Base-by-base conservation (phyloP, 1,140 invertebrate species). In the Macrobrachium nipponense region DNA sequence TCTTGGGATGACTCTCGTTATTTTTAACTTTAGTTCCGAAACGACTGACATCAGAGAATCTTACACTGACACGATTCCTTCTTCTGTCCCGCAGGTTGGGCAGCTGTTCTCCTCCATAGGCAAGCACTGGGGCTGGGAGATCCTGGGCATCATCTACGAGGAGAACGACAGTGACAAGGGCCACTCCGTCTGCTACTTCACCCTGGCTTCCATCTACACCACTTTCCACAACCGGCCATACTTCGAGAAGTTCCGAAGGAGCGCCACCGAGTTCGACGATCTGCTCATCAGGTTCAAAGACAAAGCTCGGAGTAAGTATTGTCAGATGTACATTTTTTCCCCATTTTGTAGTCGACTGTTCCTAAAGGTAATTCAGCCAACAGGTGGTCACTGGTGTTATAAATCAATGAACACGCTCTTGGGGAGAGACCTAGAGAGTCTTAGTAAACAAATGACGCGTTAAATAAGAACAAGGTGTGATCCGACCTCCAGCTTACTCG, bases 281-380 rank as follows among this genome's bases (percentile, higher is more conserved):
- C 81, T 83, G 11, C 81, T 83, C 15, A 62, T 76, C 27, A 76
- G 27, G 27, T 83, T 83, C 81, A 72, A 83, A 23, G 72, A 75
- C 72, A 83, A 83, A 58, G 81, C 81, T 10, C 75, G 81, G 59
- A 83, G 81, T 83, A 72, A 83, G 81, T 83, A 73, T 76, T 51
- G 3, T 51, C 51, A 51, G 7, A 51, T 51, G n/a, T n/a, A n/a
- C 1, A 36, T 36, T 1, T 36, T 36, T 36, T 4, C 4, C 27
- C 1, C 4, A 1, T 36, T 36, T 36, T 4, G 27, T 4, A 2
- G 27, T 36, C 27, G 27, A 36, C 27, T 36, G 27, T 36, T 36
- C 27, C 27, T 36, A 36, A 36, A 36, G 4, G 27, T 36, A n/a
- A n/a, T n/a, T n/a, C n/a, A n/a, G n/a, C n/a, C 4, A 36, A 36